Evolutionary conservation across 2,888 invertebrate species (phyloP), one percentile per base, ranked within the genome.

Genomic region (Perithous albicinctus): DNA sequence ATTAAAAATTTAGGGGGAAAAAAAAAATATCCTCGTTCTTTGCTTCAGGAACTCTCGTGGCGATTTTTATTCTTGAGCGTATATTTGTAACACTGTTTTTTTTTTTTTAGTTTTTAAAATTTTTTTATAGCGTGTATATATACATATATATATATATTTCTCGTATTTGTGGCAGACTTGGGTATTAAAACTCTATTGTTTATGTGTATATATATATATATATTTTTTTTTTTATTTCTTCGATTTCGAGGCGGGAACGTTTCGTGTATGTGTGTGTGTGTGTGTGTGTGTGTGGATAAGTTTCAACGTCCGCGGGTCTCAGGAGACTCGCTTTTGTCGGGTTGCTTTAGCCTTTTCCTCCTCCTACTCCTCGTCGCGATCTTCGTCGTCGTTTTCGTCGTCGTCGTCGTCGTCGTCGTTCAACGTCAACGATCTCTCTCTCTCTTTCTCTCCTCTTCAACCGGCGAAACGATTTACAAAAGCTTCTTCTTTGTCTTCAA

Each of bases 231-330:
- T 43, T 15, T 29, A n/a, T 20, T 48, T 43, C 46, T 69, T 75
- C 29, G 59, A 29, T 20, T 15, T 32, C 43, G 35, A 20, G 23
- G 15, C 69, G 67, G 67, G 73, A 81, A 59, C 66, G 61, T 38
- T 56, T 51, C 66, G 48, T 66, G 76, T 61, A 43, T 29, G 73
- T 76, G n/a, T n/a, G n/a, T n/a, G n/a, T n/a, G n/a, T n/a, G n/a
- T n/a, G n/a, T n/a, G n/a, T n/a, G n/a, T n/a, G n/a, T n/a, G n/a
- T n/a, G n/a, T n/a, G n/a, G n/a, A n/a, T n/a, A 48, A 41, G 59
- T 73, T 77, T 73, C 46, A 41, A 48, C 76, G 66, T 80, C 72
- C 72, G 75, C 82, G 78, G 67, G 26, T 81, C 77, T 77, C 77
- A 67, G 77, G 72, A 72, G 77, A 81, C 77, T 77, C 76, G 64